Evolutionary conservation across 2,888 invertebrate species (phyloP).

Genomic region (Tillus elongatus): DNA sequence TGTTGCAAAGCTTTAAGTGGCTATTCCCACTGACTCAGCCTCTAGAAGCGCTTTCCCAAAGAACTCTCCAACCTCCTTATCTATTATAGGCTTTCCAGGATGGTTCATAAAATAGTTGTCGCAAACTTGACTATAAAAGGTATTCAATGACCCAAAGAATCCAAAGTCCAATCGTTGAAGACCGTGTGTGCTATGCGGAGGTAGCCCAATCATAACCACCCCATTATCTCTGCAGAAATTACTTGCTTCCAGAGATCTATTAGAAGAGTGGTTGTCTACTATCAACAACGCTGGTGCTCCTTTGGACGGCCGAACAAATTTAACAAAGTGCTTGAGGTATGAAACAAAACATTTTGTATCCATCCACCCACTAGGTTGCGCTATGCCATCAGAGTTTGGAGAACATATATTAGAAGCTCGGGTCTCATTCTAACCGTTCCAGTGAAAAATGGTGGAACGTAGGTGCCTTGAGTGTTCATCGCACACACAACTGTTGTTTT

Average conservation of each 20-base stretch:
- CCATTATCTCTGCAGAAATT: constrained; percentile 22
- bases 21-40: no score
- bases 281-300: constrained; percentile 12
- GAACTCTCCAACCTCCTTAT: constrained; percentile 20
- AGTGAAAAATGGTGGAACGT: constrained; percentile 22
- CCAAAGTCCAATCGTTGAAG: constrained; percentile 25
- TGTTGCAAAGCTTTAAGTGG: no score
- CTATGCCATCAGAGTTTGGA: constrained; percentile 17
- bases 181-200: no score
- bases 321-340: constrained; percentile 25
- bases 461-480: constrained; percentile 20
- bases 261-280: constrained; percentile 7
- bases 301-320: constrained; percentile 18
- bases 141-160: constrained; percentile 26
- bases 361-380: constrained; percentile 24
- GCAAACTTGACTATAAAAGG: constrained; percentile 23
- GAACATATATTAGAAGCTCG: constrained; percentile 21
- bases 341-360: constrained; percentile 22
- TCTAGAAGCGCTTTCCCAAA: constrained; percentile 24
- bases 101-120: constrained; percentile 21
- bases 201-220: no score
- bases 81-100: constrained; percentile 22
- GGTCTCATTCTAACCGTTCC: constrained; percentile 17
- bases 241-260: constrained; percentile 21
- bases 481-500: constrained; percentile 18